Percentiles rank a stretch among this genome's conserved stretches.
Evolutionary conservation across 2,888 invertebrate species (phyloP).

Genomic region (Bibio marci): DNA sequence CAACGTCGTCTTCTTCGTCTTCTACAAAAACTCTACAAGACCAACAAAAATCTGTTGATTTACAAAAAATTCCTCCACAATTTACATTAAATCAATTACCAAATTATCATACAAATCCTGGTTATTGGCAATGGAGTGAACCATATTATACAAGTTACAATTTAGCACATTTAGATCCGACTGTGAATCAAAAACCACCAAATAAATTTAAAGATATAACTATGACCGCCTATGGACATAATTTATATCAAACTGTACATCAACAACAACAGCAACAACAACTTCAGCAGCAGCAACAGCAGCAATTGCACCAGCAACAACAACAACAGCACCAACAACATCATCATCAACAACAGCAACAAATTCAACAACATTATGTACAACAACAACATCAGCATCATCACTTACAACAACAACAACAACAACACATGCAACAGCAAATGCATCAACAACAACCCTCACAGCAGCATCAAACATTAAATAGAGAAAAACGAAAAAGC

Average conservation of each 20-base stretch:
- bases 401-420: slow-evolving; percentile 24
- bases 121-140: slow-evolving; percentile 44
- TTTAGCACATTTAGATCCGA: slow-evolving; percentile 32
- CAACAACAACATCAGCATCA: slow-evolving; percentile 24
- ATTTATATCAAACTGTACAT: slow-evolving; percentile 21
- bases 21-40: not conserved
- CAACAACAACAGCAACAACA: slow-evolving; percentile 24
- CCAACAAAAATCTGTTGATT: slow-evolving; percentile 25
- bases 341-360: slow-evolving; percentile 19
- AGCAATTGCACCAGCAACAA: slow-evolving; percentile 11
- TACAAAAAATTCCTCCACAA: slow-evolving; percentile 41
- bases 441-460: slow-evolving; percentile 2
- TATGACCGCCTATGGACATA: slow-evolving; percentile 25
- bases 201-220: slow-evolving; percentile 35
- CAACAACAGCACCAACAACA: slow-evolving; percentile 14
- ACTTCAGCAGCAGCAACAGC: slow-evolving; percentile 20
- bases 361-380: slow-evolving; percentile 17
- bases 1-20: not conserved
- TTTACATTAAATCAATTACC: slow-evolving; percentile 47
- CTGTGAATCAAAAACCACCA: slow-evolving; percentile 34
- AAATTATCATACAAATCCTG: slow-evolving; percentile 42
- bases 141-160: slow-evolving; percentile 39
- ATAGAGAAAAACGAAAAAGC: not conserved
- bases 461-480: not conserved
- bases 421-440: slow-evolving; percentile 22